Evolutionary conservation across 64 coral and sea anemone species (phyloP).

Genomic region (Dendronephthya gigantea): DNA sequence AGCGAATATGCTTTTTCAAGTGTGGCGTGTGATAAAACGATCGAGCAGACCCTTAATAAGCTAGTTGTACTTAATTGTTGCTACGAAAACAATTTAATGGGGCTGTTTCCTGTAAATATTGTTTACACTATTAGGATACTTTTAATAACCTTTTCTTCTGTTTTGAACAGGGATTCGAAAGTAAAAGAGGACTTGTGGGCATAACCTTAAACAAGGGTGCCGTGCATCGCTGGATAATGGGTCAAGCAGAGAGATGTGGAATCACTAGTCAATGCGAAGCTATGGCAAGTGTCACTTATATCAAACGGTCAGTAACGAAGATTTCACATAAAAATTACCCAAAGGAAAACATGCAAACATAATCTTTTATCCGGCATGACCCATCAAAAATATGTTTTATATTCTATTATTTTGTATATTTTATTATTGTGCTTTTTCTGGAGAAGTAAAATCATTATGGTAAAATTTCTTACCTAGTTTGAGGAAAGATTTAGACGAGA

Average conservation of each 20-base stretch:
- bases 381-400: no score
- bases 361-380: no score
- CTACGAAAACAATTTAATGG: no score
- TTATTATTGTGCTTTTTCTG: background rate
- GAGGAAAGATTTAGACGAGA: slow-evolving; percentile 14
- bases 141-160: background rate
- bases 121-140: no score
- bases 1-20: background rate
- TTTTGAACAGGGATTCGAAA: background rate
- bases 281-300: background rate
- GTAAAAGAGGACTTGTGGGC: background rate
- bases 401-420: background rate
- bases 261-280: background rate
- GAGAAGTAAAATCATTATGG: background rate
- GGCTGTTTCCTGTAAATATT: no score
- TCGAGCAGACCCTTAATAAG: background rate
- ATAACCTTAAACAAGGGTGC: background rate
- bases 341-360: no score
- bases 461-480: background rate
- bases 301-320: background rate
- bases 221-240: background rate
- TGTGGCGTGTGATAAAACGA: background rate
- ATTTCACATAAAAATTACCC: background rate
- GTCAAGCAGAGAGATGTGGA: background rate
- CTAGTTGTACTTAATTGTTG: background rate